Evolutionary conservation across 2,888 invertebrate species (phyloP).

Genomic region (Drosophila nr. medialis): DNA sequence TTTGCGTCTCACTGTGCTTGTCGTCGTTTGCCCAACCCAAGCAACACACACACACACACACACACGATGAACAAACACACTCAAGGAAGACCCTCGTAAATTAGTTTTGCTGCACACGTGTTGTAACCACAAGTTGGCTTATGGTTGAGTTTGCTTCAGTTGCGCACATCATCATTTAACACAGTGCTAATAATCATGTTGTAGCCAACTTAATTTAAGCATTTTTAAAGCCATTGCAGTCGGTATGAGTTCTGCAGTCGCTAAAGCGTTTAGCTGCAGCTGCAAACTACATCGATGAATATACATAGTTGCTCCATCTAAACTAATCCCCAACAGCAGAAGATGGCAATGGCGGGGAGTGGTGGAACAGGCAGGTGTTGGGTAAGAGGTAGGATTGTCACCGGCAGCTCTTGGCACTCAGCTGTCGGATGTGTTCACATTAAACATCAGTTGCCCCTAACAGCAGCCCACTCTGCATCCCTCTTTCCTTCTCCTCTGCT

Average conservation of each 20-base stretch:
- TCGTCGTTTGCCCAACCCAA: constrained; percentile 6
- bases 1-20: constrained; percentile 13
- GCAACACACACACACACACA: not conserved
- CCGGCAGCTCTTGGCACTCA: constrained; percentile 4
- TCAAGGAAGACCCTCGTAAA: not conserved
- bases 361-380: not conserved
- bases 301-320: not conserved
- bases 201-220: constrained; percentile 61
- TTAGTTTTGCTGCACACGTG: constrained; percentile 39
- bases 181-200: constrained; percentile 16
- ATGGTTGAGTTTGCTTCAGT: constrained; percentile 9
- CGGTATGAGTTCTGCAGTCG: constrained; percentile 1
- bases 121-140: constrained; percentile 35
- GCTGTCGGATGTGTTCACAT: constrained; percentile 24
- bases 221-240: constrained; percentile 49
- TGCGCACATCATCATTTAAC: constrained; percentile 16
- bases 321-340: not conserved
- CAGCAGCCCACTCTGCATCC: not conserved
- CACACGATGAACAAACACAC: no score
- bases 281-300: constrained; percentile 1
- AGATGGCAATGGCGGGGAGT: not conserved
- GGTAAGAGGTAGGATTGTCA: not conserved
- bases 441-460: constrained; percentile 34
- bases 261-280: constrained; percentile 21
- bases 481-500: not conserved